Evolutionary conservation across 2,797 vertebrate species (phyloP), one percentile per base, ranked within the genome.

Genomic region (Sebastiscus albofasciatus): DNA sequence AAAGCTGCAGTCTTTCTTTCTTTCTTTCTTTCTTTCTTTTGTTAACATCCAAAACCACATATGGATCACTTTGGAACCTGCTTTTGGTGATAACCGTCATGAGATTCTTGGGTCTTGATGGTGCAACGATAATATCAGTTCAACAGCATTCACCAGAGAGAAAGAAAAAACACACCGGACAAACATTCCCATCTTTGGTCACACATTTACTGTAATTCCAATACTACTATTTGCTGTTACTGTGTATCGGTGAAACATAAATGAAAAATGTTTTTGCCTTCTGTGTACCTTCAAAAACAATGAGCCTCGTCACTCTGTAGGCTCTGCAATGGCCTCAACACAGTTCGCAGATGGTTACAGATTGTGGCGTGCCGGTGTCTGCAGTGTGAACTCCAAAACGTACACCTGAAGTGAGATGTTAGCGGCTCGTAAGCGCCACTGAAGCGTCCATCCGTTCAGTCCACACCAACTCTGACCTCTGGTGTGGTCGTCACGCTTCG

Each of bases 401-500:
- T 24, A 18, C 31, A 54, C 36, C 26, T 67, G 20, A 69, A 73
- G 27, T 61, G 59, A 80, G 67, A 74, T 20, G 56, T 77, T 68
- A 70, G 62, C 4, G 5, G 18, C 71, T 68, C 12, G 8, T 67
- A 69, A 76, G 61, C 10, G 4, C 67, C 9, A 64, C 59, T 36
- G 68, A 69, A 62, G 70, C 70, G 4, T 72, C 76, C 81, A 71
- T 73, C 65, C 66, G 14, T 74, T 81, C 27, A 65, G 70, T 69
- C 67, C 67, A 29, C 36, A 55, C 54, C 24, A 55, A 20, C 29
- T 52, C 31, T 66, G 55, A 81, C 72, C 81, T 67, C 58, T 22
- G 13, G n/a, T 62, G 6, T 13, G 39, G 67, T 20, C 42, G 74
- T 82, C 75, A 82, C 33, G 49, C 75, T 73, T 72, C 2, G 20